Evolutionary conservation across 2,888 invertebrate genomes (phyloP), one percentile per base, ranked within the genome.

Genomic region (Copidosoma aretas): DNA sequence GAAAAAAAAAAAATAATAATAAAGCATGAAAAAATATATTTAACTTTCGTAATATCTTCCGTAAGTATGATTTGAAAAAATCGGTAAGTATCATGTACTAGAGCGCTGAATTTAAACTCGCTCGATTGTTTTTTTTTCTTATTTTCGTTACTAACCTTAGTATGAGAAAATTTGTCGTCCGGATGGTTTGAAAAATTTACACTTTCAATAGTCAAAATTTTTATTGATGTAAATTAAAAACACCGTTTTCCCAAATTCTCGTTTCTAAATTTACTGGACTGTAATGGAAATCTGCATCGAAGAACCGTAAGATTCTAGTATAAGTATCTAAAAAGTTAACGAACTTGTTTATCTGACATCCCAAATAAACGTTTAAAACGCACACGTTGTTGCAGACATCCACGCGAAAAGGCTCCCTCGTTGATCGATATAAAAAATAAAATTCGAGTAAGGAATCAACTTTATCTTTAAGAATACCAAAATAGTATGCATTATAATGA

Each of bases 241-340:
- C 8, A 3, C 32, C 32, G 32, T 32, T 32, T 15, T n/a, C 49
- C 56, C 19, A 22, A 41, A 51, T 56, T 67, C 49, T 64, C 64
- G 21, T n/a, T 24, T 69, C 64, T 43, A 73, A 70, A 71, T 70
- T 73, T 41, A 19, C 22, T 49, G 12, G 24, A 64, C 41, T 49
- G 78, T 67, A 65, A 82, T 82, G 82, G 76, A 82, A 68, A 81
- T 82, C 70, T 79, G 80, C 69, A 67, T 74, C 32, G 46, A 75
- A 51, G 62, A 74, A 15, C 75, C 76, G 82, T 82, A 71, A 79
- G 80, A 73, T 64, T 39, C 21, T 8, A 32, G 32, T 8, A 32
- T 8, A n/a, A n/a, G n/a, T n/a, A n/a, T n/a, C n/a, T n/a, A n/a
- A n/a, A n/a, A n/a, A n/a, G n/a, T n/a, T n/a, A n/a, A n/a, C n/a